Base-by-base conservation (phyloP, 2,888 invertebrate species). In the Isotomurus palustris region DNA sequence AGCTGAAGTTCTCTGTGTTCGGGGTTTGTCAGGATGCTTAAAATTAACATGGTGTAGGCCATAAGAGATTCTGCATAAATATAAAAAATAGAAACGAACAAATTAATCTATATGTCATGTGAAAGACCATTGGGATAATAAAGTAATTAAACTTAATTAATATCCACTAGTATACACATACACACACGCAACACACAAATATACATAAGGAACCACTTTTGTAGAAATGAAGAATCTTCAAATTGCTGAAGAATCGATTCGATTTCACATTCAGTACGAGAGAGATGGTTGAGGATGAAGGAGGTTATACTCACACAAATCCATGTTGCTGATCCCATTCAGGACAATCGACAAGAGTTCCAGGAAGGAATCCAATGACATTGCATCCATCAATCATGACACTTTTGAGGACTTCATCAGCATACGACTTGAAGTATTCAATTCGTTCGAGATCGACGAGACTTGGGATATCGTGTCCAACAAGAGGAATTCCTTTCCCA, bases 321-420 rank as follows among this genome's bases (percentile, higher is more conserved):
- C 75, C 76, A 28, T 66, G 58, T 6, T n/a, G n/a, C n/a, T n/a
- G n/a, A n/a, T 66, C 69, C 75, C 75, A 76, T 64, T 76, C 76
- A 60, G 76, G 73, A 56, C 74, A 75, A 63, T 77, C 77, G 72
- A 75, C 72, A 24, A 76, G 67, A 0, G 74, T 72, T 73, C 76
- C 75, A 4, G 73, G 73, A 12, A 73, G 72, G 69, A 74, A 76
- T 2, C 76, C 76, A 17, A 71, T 71, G 8, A 77, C 72, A 43
- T 74, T 73, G 29, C 72, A 72, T 1, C 71, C 71, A 43, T 73
- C 72, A 21, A 66, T 24, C 5, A 53, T 43, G 2, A 66, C 65
- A 25, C 72, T 72, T 21, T 57, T 53, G 25, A 60, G 43, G 28
- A 60, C 35, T 3, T 50, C 25, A 28, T 35, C 57, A 4, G 53